Conservation (phyloP, 2,797 vertebrate species). For the Tapera naevia region DNA sequence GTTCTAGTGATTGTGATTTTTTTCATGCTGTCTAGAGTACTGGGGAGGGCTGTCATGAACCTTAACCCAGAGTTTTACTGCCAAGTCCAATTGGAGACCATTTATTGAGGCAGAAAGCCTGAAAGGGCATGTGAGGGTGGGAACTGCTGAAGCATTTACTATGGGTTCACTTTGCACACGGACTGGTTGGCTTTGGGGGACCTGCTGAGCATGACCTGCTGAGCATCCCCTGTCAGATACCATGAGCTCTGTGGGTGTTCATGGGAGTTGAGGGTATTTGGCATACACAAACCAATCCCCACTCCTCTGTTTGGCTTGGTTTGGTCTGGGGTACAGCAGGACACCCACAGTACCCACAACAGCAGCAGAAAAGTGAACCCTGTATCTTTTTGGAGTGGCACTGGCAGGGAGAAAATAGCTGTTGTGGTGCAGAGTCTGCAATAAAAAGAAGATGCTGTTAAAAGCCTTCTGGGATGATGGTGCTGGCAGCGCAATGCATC, state of each 20-base stretch:
- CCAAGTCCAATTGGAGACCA: background rate
- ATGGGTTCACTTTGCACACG: background rate
- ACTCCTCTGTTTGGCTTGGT: background rate
- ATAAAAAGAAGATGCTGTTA: background rate
- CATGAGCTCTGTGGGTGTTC: background rate
- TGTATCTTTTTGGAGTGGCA: background rate
- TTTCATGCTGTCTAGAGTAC: background rate
- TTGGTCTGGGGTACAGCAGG: background rate
- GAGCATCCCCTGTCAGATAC: background rate
- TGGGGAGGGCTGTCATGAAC: background rate
- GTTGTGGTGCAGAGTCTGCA: background rate
- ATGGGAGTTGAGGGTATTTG: background rate
- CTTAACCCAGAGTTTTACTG: background rate
- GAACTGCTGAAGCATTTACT: slow-evolving; percentile 35
- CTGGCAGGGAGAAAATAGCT: background rate
- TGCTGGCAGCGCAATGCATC: background rate
- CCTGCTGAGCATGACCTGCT: background rate
- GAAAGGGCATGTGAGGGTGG: background rate
- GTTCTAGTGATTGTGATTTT: background rate
- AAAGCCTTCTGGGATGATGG: background rate
- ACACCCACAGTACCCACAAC: background rate
- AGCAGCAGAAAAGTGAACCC: background rate
- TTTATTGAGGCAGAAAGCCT: slow-evolving; percentile 36
- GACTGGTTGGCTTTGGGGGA: slow-evolving; percentile 4
- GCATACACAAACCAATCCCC: background rate